These are phyloP conservation scores for Xenotilapia leptura DNA, from an alignment of 2,113 vertebrate genomes.

Conservation along the genomic window DNA sequence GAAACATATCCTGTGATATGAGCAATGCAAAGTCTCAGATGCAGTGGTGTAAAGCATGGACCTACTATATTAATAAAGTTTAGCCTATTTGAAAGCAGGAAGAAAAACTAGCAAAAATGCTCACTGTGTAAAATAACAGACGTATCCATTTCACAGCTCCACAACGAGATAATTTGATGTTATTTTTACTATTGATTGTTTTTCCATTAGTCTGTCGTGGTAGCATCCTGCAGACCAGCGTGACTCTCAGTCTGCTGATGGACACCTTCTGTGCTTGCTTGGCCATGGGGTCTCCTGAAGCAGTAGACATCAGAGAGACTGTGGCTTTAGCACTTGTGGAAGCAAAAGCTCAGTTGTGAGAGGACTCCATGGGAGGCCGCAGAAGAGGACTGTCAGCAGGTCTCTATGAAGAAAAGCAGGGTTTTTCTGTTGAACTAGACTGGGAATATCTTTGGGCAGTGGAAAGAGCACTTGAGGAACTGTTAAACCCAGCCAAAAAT, in stretches of 20 bases:
- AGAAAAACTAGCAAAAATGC: background rate
- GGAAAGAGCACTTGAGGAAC: background rate
- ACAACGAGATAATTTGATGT: background rate
- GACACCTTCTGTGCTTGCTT: background rate
- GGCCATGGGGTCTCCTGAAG: background rate
- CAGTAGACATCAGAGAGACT: background rate
- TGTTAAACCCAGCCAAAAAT: background rate
- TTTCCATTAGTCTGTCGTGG: background rate
- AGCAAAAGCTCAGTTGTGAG: background rate
- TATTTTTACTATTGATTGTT: background rate
- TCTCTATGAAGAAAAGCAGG: background rate
- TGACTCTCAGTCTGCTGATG: background rate
- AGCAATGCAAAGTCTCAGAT: background rate
- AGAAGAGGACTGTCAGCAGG: background rate
- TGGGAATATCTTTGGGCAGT: background rate
- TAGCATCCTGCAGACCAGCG: background rate
- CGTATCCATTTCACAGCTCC: background rate
- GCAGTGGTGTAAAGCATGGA: background rate
- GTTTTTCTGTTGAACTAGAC: background rate
- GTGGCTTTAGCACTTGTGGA: background rate
- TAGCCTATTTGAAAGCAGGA: background rate
- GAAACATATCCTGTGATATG: background rate
- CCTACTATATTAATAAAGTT: background rate
- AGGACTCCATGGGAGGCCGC: background rate
- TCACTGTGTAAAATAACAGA: background rate